Evolutionary conservation across 35 echinoderm and acorn worm genomes (phyloP).

Genomic region (Holothuria glaberrima): DNA sequence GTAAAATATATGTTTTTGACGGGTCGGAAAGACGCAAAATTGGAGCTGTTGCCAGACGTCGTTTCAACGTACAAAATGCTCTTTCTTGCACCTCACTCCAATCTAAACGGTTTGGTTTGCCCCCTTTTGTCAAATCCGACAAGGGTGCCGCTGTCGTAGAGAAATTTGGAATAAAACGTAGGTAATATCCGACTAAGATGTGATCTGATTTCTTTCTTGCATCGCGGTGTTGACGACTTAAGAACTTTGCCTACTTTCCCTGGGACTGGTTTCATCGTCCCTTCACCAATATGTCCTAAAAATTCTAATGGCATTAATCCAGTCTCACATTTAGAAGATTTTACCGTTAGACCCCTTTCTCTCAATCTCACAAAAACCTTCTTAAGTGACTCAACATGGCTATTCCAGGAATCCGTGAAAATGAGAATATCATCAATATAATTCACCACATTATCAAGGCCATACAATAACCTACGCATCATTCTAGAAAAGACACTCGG

Average conservation of each 20-base stretch:
- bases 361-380: slow-evolving; percentile 11
- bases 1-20: slow-evolving; percentile 41
- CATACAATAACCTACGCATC: slow-evolving; percentile 36
- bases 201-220: slow-evolving; percentile 17
- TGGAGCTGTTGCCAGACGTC: slow-evolving; percentile 44
- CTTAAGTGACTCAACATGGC: slow-evolving; percentile 12
- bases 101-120: slow-evolving; percentile 51
- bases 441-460: slow-evolving; percentile 35
- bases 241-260: background rate
- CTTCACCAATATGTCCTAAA: slow-evolving; percentile 45
- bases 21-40: slow-evolving; percentile 57
- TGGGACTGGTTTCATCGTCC: slow-evolving; percentile 15
- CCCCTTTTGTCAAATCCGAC: slow-evolving; percentile 3
- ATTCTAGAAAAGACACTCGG: background rate
- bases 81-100: slow-evolving; percentile 40
- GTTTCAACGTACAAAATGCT: slow-evolving; percentile 69
- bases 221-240: background rate
- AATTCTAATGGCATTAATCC: slow-evolving; percentile 28
- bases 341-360: slow-evolving; percentile 12
- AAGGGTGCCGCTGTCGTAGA: background rate
- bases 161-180: background rate
- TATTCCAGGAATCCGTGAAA: slow-evolving; percentile 11
- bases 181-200: slow-evolving; percentile 13
- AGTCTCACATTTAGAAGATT: slow-evolving; percentile 40
- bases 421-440: slow-evolving; percentile 58